phyloP scores from a whole-genome alignment of 2,113 vertebrate genomes.

The Otus sunia region DNA sequence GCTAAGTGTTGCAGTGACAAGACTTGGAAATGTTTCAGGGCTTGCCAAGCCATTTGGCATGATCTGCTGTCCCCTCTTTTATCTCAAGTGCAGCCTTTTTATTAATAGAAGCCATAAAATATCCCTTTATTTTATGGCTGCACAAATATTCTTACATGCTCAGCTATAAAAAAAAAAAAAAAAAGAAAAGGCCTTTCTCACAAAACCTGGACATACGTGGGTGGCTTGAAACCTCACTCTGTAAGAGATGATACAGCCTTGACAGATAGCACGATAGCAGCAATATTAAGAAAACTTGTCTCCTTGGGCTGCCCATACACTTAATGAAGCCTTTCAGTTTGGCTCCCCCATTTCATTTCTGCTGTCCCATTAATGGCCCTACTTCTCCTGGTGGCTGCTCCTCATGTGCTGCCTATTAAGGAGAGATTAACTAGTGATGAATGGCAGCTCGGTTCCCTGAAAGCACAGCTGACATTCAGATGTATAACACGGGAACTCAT shows the following conservation, averaged over 20 bases:
- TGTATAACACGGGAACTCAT: not conserved
- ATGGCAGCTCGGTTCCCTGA: not conserved
- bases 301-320: constrained; percentile 1
- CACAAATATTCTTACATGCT: not conserved
- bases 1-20: not conserved
- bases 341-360: not conserved
- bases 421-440: constrained; percentile 12
- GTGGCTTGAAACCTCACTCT: constrained; percentile 15
- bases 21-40: not conserved
- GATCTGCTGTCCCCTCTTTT: not conserved
- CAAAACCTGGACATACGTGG: not conserved
- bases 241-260: not conserved
- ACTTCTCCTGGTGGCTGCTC: not conserved
- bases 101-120: constrained; percentile 7
- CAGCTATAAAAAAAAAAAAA: not conserved
- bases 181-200: not conserved
- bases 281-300: not conserved
- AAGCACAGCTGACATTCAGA: not conserved
- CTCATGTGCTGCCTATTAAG: not conserved
- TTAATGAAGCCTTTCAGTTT: constrained; percentile 27
- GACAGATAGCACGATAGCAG: not conserved
- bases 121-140: not conserved
- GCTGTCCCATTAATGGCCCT: not conserved
- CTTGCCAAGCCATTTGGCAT: constrained; percentile 44
- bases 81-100: constrained; percentile 9